These are phyloP conservation scores for Sorex fumeus DNA, from an alignment of 2,113 vertebrate species.

Conservation along the genomic window DNA sequence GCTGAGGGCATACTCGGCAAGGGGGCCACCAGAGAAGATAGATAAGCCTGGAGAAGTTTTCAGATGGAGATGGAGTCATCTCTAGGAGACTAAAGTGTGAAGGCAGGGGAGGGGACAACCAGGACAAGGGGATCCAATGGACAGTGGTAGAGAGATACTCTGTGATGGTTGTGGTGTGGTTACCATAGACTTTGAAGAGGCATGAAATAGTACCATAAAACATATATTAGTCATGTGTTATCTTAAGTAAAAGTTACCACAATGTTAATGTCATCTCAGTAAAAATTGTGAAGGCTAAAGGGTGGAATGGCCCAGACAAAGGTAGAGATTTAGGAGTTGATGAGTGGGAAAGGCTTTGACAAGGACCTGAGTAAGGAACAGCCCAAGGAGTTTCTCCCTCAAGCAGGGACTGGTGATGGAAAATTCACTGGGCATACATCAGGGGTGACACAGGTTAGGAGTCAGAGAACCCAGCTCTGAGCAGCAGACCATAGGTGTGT, in stretches of 20 bases:
- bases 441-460: neutral
- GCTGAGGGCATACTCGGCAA: constrained; percentile 13
- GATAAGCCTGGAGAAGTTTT: neutral
- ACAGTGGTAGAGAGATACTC: no score
- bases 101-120: neutral
- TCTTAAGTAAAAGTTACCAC: no score
- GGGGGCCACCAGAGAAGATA: neutral
- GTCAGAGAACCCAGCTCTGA: neutral
- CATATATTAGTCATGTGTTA: no score
- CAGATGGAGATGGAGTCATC: neutral
- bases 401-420: neutral
- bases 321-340: neutral
- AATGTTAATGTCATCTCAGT: no score
- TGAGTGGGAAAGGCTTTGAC: neutral
- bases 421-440: neutral
- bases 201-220: no score
- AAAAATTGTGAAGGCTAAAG: constrained; percentile 35
- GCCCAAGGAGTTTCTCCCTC: neutral
- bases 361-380: neutral
- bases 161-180: no score
- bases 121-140: no score
- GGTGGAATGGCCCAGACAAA: neutral
- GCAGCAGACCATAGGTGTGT: no score
- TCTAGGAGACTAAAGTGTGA: constrained; percentile 52
- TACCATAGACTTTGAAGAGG: no score